phyloP scores from a whole-genome alignment of 2,888 invertebrate species.

The Ptilodon capucinus region DNA sequence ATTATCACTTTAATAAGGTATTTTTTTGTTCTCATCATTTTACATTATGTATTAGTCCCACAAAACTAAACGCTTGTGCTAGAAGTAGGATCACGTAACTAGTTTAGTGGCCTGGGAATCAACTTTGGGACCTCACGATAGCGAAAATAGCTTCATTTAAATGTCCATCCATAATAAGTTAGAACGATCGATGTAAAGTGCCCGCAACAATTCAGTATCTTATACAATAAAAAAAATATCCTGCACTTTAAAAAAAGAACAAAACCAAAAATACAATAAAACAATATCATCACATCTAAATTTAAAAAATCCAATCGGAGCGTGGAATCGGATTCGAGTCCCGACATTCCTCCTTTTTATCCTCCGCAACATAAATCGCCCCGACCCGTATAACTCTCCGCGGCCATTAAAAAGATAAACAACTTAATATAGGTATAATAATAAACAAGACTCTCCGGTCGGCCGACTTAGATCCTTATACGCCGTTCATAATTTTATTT shows the following conservation, averaged over 20 bases:
- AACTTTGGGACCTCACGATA: no score
- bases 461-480: conserved; percentile 69
- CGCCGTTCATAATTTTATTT: conserved; percentile 79
- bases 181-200: no score
- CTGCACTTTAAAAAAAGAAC: conserved; percentile 29
- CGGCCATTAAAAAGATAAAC: conserved; percentile 81
- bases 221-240: no score
- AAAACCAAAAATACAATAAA: conserved; percentile 39
- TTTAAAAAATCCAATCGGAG: conserved; percentile 78
- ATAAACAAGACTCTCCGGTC: conserved; percentile 67
- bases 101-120: no score
- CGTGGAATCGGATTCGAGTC: conserved; percentile 61
- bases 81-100: no score
- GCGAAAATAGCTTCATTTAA: no score
- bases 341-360: conserved; percentile 71
- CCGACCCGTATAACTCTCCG: conserved; percentile 77
- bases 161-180: no score
- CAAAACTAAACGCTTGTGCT: no score
- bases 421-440: conserved; percentile 82
- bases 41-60: not conserved
- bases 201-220: not conserved
- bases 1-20: not conserved
- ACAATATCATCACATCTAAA: conserved; percentile 74
- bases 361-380: conserved; percentile 71
- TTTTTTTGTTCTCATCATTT: not conserved